Evolutionary conservation across 2,113 vertebrate genomes (phyloP), one percentile per base, ranked within the genome.

Genomic region (Plestiodon gilberti): DNA sequence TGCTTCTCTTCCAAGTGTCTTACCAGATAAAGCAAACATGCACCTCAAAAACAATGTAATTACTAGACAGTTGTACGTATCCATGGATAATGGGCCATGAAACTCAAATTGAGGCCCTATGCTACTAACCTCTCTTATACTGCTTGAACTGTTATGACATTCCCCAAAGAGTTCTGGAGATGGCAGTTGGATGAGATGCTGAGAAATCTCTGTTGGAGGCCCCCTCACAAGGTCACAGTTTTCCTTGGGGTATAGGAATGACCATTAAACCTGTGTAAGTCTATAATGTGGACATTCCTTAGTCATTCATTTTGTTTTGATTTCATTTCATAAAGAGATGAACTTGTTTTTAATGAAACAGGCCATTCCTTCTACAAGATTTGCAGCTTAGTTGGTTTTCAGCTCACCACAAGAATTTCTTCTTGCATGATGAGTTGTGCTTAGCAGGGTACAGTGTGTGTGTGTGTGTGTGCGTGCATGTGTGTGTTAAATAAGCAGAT

Each of bases 401-500:
- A 38, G 3, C 25, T 61, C 35, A 82, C 82, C 22, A 0, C 18
- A 78, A 85, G 20, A 23, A 59, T 89, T 87, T 55, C 64, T 94
- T 55, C 33, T 23, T 30, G 67, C 0, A 0, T 15, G 61, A 85
- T 25, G 81, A 90, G 86, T 83, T 82, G 57, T 7, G 84, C 93
- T 81, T 67, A 78, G n/a, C n/a, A n/a, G 90, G 83, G 86, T 40
- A 48, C 7, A 25, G 28, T 88, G 52, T 55, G 6, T 6, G 6
- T 55, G 52, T 55, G n/a, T n/a, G n/a, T n/a, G n/a, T n/a, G n/a
- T n/a, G n/a, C n/a, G n/a, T 48, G 4, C 8, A 8, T 48, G 4
- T 48, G 43, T 84, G 90, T 75, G 86, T 90, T 92, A 90, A 89
- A n/a, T 78, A 90, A 87, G 67, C 25, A 67, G 64, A 5, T 88